phyloP scores from a whole-genome alignment of 2,797 vertebrate genomes.

The Gymnoscopelus microlampas region DNA sequence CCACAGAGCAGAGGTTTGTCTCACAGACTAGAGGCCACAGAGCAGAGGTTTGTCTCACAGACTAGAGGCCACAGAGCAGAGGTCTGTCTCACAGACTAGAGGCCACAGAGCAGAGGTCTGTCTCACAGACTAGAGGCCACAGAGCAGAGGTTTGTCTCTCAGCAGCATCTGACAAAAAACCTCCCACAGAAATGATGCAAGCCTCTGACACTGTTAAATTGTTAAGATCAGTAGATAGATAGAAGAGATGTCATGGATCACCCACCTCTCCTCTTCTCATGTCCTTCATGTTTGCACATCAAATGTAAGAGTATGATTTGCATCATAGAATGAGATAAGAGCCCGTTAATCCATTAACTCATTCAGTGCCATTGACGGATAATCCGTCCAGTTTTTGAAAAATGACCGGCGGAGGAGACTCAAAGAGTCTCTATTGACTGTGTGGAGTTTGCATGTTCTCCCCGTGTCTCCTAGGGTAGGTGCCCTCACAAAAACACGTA shows the following conservation, averaged over 20 bases:
- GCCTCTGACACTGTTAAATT: not conserved
- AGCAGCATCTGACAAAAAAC: slow-evolving; percentile 51
- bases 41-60: slow-evolving; percentile 42
- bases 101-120: too few relatives aligned
- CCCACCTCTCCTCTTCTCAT: slow-evolving; percentile 7
- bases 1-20: slow-evolving; percentile 64
- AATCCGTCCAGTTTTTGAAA: too few relatives aligned
- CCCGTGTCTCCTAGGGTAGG: too few relatives aligned
- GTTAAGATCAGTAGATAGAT: slow-evolving; percentile 45
- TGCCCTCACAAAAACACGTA: too few relatives aligned
- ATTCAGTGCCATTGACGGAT: too few relatives aligned
- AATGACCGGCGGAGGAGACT: too few relatives aligned
- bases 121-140: slow-evolving; percentile 56
- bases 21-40: slow-evolving; percentile 59
- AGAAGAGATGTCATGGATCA: slow-evolving; percentile 45
- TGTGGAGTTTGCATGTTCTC: too few relatives aligned
- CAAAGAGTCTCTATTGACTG: too few relatives aligned
- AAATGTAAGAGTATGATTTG: slow-evolving; percentile 47
- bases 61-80: slow-evolving; percentile 60
- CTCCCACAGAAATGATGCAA: slow-evolving; percentile 40
- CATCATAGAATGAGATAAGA: slow-evolving; percentile 47
- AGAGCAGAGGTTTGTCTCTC: slow-evolving; percentile 59
- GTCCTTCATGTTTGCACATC: slow-evolving; percentile 58
- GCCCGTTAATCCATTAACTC: not conserved
- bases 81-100: too few relatives aligned